Evolutionary conservation across 2,113 vertebrate species (phyloP).

Genomic region (Gasterosteus nipponicus): DNA sequence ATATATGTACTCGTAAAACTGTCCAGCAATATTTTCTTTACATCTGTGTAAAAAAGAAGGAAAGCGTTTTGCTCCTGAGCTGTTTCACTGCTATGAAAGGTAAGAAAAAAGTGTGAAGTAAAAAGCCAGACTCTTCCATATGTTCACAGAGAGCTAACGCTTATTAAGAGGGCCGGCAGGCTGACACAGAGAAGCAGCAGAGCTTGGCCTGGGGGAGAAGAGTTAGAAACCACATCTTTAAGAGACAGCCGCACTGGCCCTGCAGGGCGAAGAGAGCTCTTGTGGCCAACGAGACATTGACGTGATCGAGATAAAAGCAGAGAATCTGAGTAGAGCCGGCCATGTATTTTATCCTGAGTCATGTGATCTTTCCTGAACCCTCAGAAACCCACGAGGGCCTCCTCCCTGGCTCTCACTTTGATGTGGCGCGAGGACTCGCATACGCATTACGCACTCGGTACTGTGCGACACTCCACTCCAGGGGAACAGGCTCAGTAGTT

Average conservation of each 20-base stretch:
- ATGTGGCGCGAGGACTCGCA: slow-evolving; percentile 30
- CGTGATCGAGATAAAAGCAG: slow-evolving; percentile 35
- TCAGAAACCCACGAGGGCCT: slow-evolving; percentile 26
- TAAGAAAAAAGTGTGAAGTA: slow-evolving; percentile 36
- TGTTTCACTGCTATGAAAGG: slow-evolving; percentile 37
- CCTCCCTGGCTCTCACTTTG: slow-evolving; percentile 34
- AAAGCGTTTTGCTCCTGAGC: background rate
- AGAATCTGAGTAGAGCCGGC: slow-evolving; percentile 47
- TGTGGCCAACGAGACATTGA: slow-evolving; percentile 47
- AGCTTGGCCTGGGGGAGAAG: slow-evolving; percentile 37
- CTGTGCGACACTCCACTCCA: slow-evolving; percentile 17
- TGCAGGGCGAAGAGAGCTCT: slow-evolving; percentile 27
- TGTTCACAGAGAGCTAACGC: slow-evolving; percentile 63
- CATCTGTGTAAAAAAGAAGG: background rate
- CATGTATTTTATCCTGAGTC: slow-evolving; percentile 72
- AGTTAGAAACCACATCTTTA: slow-evolving; percentile 26
- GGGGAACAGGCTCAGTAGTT: slow-evolving; percentile 32
- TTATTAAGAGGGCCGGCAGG: slow-evolving; percentile 53
- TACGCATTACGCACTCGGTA: slow-evolving; percentile 14
- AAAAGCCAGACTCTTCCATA: slow-evolving; percentile 58
- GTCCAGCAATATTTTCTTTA: slow-evolving; percentile 1
- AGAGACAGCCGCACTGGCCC: slow-evolving; percentile 16
- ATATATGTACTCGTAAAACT: background rate
- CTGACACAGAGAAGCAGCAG: slow-evolving; percentile 44
- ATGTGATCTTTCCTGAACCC: slow-evolving; percentile 60